A percentile compares a stretch with the other conserved stretches of the same genome.
Conservation (phyloP, 2,113 vertebrate genomes). For the Sceloporus undulatus region DNA sequence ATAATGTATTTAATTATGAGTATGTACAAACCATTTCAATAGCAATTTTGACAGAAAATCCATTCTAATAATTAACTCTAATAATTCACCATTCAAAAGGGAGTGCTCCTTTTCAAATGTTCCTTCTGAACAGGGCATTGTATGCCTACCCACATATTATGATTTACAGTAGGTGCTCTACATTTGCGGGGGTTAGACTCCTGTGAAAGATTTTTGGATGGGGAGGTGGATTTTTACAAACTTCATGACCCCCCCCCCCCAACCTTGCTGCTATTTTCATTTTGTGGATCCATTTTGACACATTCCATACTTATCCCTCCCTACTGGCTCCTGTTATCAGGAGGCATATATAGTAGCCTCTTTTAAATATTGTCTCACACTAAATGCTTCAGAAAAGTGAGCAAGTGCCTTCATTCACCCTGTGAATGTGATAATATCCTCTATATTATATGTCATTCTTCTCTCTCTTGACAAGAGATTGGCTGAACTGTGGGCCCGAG, state of each 20-base stretch:
- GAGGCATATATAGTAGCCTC: not conserved
- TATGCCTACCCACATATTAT: no score
- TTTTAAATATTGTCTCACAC: conserved; percentile 6
- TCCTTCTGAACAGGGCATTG: no score
- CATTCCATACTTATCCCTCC: not conserved
- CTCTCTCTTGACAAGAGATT: not conserved
- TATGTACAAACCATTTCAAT: no score
- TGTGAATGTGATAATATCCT: not conserved
- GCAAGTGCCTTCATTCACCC: not conserved
- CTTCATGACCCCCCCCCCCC: no score
- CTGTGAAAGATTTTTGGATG: no score
- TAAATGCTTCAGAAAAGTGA: not conserved
- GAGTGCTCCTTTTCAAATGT: no score
- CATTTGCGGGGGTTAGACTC: no score
- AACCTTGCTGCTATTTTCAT: not conserved
- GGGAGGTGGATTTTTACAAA: no score
- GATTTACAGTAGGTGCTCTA: no score
- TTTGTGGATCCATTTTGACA: not conserved
- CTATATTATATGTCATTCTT: not conserved
- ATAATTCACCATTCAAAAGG: no score
- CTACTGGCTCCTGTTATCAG: not conserved
- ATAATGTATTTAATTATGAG: no score
- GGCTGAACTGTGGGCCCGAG: not conserved
- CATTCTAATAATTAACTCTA: not conserved
- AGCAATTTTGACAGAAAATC: no score